Evolutionary conservation across 2,113 vertebrate genomes (phyloP), one percentile per base, ranked within the genome.

Genomic region (Xyliphius kryptos): DNA sequence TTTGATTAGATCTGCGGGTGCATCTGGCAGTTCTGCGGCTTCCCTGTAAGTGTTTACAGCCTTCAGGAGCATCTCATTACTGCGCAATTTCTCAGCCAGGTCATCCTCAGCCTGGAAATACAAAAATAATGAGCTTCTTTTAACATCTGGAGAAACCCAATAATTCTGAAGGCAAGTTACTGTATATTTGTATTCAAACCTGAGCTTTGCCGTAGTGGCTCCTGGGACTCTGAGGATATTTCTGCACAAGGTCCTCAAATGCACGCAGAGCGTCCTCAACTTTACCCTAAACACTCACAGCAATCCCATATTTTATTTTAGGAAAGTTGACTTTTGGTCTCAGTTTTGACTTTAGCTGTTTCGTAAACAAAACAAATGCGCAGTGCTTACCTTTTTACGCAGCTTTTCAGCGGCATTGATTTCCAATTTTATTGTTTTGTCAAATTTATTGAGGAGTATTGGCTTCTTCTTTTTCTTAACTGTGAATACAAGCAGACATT

Each of bases 391-490:
- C 86, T 93, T 95, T 81, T 94, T 97, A 6, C 92, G 89, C 14
- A 97, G 85, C 48, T 92, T 96, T 76, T 98, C 95, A 56, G 94
- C 96, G 73, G 91, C 88, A 32, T 93, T 91, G 9, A 99, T 85
- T 68, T 97, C 92, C 11, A 86, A 69, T 82, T 97, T 97, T 62
- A 99, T 95, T 17, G 82, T 91, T 81, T 92, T 95, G 79, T 99
- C 96, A 60, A 93, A 91, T 74, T 92, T 96, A 75, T 95, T 98
- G 44, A 98, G 70, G 22, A 98, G 75, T 69, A 94, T 98, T 9
- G 89, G 89, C 69, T 97, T 98, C 83, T 93, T 97, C 82, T 92
- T 93, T n/a, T n/a, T n/a, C 85, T 94, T 96, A 22, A 69, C 95
- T 98, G 74, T 44, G 62, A 50, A 60, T n/a, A n/a, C n/a, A 56